Evolutionary conservation across 2,113 vertebrate species (phyloP), one percentile per base, ranked within the genome.

Genomic region (Chelonoidis abingdonii): DNA sequence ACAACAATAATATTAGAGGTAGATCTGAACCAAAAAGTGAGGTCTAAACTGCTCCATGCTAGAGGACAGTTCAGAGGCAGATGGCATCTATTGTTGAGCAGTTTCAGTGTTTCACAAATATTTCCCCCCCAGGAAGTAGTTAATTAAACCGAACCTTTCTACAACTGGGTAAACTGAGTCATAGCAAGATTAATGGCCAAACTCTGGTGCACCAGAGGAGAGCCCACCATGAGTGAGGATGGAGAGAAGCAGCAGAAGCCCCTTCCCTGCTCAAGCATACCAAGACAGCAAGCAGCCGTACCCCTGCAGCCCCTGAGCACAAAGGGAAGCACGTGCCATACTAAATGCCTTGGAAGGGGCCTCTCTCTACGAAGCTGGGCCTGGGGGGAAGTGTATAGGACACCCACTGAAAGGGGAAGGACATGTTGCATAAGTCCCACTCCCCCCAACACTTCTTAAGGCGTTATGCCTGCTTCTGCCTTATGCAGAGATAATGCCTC

Each of bases 161-260:
- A 53, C 8, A 81, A 49, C n/a, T 57, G 35, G 52, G 50, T 80
- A 52, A 92, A 49, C 53, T 75, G 65, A 95, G 11, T 82, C 76
- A 31, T 80, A 86, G 54, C 90, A n/a, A 93, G 44, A 84, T 92
- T 93, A 84, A 54, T 87, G 79, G 81, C 65, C 87, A 92, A 94
- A 94, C 88, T 85, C 27, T 13, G 80, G 57, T 57, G 41, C 90
- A 94, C 84, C 80, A 10, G 94, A 85, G 81, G 24, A 76, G 41
- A 25, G 41, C 41, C 24, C 75, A 47, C 38, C 24, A 44, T 10
- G 83, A 76, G 53, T 41, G 85, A 80, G 52, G 13, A 25, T 27
- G 65, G 35, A 53, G 8, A 89, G 56, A 38, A 38, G 10, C 84
- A n/a, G 49, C n/a, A 83, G 57, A 16, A 89, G 44, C 47, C 53